Conservation (phyloP, 1,140 invertebrate species). For the Papilio aristodemus region DNA sequence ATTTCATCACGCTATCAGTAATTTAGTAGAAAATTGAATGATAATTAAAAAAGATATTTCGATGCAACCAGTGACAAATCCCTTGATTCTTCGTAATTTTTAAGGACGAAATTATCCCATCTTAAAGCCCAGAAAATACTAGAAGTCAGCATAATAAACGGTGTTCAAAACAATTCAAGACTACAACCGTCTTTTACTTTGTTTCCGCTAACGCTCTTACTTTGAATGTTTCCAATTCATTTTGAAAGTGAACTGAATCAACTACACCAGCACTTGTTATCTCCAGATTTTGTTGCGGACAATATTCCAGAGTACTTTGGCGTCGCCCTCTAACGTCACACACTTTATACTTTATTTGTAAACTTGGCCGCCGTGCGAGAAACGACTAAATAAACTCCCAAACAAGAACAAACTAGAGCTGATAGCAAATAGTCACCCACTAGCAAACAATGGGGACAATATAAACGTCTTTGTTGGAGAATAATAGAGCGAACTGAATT, state of each 20-base stretch:
- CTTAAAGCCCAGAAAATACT: no score
- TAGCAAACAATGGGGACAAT: slow-evolving; percentile 18
- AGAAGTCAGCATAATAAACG: no score
- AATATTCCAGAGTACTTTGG: slow-evolving; percentile 20
- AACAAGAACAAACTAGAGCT: neutral
- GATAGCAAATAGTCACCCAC: neutral
- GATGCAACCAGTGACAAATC: no score
- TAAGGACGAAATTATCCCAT: no score
- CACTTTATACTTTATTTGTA: slow-evolving; percentile 18
- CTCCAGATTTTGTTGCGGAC: slow-evolving; percentile 26
- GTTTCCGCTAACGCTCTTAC: slow-evolving; percentile 11
- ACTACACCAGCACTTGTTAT: slow-evolving; percentile 24
- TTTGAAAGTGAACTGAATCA: slow-evolving; percentile 30
- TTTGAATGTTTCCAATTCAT: slow-evolving; percentile 18
- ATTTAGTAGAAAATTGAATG: no score
- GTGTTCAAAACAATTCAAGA: no score
- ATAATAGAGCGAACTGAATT: slow-evolving; percentile 12
- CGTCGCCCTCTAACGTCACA: neutral
- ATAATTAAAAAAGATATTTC: no score
- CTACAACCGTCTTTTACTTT: no score
- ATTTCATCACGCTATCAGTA: no score
- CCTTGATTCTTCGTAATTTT: no score
- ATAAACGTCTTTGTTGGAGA: slow-evolving; percentile 16
- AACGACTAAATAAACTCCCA: slow-evolving; percentile 12
- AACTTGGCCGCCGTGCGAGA: slow-evolving; percentile 15